Conservation (phyloP, 2,888 invertebrate species). For the Drosophila macrospina region DNA sequence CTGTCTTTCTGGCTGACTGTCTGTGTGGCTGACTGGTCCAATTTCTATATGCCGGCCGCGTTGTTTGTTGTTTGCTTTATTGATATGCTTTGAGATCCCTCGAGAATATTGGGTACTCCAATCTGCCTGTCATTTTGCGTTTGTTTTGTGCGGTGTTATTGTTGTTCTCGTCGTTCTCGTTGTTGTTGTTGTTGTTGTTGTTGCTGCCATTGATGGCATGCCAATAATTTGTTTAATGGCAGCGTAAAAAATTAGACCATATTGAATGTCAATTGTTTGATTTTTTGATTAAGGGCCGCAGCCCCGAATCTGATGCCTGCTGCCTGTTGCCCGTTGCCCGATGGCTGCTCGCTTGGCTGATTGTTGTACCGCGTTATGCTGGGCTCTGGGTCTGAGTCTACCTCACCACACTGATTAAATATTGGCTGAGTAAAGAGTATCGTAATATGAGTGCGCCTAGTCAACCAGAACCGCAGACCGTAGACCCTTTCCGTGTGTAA, state of each 20-base stretch:
- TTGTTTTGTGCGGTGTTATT: slow-evolving; percentile 43
- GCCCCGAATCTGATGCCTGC: slow-evolving; percentile 23
- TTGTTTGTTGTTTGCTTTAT: slow-evolving; percentile 72
- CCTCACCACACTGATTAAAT: slow-evolving; percentile 72
- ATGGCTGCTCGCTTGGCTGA: slow-evolving; percentile 13
- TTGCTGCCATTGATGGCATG: slow-evolving; percentile 41
- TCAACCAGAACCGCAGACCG: slow-evolving; percentile 24
- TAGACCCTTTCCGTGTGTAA: slow-evolving; percentile 27
- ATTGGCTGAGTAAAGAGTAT: slow-evolving; percentile 75
- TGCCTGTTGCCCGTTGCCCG: background rate
- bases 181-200: slow-evolving; percentile 16
- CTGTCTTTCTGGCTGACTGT: slow-evolving; percentile 20
- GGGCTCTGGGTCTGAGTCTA: slow-evolving; percentile 21
- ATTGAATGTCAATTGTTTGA: slow-evolving; percentile 85
- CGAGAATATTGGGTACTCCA: slow-evolving; percentile 44
- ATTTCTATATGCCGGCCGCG: slow-evolving; percentile 16
- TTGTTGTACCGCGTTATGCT: slow-evolving; percentile 29
- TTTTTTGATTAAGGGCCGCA: slow-evolving; percentile 74
- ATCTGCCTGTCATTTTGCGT: slow-evolving; percentile 57
- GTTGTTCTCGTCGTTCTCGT: slow-evolving; percentile 15
- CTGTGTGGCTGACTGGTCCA: slow-evolving; percentile 25
- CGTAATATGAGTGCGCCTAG: slow-evolving; percentile 59
- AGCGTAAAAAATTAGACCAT: slow-evolving; percentile 83
- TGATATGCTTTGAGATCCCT: slow-evolving; percentile 65
- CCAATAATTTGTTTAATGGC: slow-evolving; percentile 83